Percentiles rank a stretch among this genome's conserved stretches.
Conservation (phyloP, 1,140 invertebrate species). For the Anthonomus grandis region DNA sequence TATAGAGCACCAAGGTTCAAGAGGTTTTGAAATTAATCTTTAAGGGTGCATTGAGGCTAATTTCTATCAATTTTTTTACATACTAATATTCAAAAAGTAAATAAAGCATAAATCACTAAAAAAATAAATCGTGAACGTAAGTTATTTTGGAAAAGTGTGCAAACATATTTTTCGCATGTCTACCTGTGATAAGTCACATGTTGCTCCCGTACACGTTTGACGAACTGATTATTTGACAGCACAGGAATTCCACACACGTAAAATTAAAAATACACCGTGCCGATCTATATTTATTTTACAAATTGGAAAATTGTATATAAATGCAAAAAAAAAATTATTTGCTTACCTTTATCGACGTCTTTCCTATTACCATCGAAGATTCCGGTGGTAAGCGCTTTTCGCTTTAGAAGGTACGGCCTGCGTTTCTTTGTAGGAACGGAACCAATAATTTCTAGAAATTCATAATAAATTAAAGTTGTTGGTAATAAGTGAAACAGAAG, state of each 20-base stretch:
- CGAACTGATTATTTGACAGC: conserved; percentile 14
- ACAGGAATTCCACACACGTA: conserved; percentile 16
- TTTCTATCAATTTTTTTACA: no score
- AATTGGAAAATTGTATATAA: no score
- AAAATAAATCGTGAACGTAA: no score
- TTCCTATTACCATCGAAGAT: conserved; percentile 75
- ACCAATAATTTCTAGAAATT: conserved; percentile 50
- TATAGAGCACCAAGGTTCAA: no score
- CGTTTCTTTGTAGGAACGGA: conserved; percentile 63
- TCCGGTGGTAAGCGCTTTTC: conserved; percentile 78
- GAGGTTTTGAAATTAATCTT: no score
- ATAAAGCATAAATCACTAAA: no score
- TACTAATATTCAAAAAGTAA: no score
- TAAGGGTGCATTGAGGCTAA: no score
- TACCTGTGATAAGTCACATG: conserved; percentile 28
- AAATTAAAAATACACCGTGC: conserved; percentile 13
- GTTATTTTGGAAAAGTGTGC: conserved; percentile 17
- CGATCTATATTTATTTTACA: neutral
- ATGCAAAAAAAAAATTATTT: neutral
- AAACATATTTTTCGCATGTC: conserved; percentile 25
- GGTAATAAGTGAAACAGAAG: no score
- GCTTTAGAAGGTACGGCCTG: conserved; percentile 71
- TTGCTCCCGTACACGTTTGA: conserved; percentile 19
- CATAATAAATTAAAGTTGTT: no score
- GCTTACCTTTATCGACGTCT: conserved; percentile 53